A percentile compares a stretch with the other conserved stretches of the same genome.
phyloP scores from a whole-genome alignment of 2,797 vertebrate species.

The Protosalanx chinensis region DNA sequence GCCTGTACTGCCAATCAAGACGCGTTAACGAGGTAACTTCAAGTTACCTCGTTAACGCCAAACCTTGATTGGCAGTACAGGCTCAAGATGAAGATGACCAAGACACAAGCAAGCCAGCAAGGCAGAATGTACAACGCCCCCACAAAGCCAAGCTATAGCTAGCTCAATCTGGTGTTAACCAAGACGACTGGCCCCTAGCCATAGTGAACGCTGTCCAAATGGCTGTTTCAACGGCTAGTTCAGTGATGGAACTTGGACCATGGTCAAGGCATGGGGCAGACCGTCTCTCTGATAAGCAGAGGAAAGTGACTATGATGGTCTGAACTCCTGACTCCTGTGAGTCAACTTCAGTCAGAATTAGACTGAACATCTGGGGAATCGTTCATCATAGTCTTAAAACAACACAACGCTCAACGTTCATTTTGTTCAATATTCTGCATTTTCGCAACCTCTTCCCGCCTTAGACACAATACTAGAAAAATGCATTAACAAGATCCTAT shows the following conservation, averaged over 20 bases:
- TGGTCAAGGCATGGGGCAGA: slow-evolving; percentile 40
- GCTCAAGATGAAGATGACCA: background rate
- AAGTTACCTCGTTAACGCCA: too few species aligned
- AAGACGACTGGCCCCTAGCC: background rate
- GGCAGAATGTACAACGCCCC: background rate
- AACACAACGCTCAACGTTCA: too few species aligned
- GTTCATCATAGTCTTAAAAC: too few species aligned
- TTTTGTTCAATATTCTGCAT: too few species aligned
- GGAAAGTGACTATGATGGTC: slow-evolving; percentile 10
- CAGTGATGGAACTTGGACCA: slow-evolving; percentile 43
- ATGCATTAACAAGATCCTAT: slow-evolving; percentile 53
- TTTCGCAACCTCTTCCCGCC: slow-evolving; percentile 37
- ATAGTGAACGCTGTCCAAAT: slow-evolving; percentile 61
- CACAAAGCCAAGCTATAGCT: too few species aligned
- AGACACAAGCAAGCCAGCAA: background rate
- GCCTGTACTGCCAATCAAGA: too few species aligned
- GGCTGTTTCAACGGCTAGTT: slow-evolving; percentile 55
- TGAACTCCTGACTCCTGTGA: background rate
- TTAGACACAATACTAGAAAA: slow-evolving; percentile 37
- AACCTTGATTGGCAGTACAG: too few species aligned
- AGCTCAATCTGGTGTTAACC: too few species aligned
- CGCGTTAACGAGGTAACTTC: too few species aligned
- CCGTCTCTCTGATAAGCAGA: slow-evolving; percentile 15
- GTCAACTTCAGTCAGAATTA: background rate
- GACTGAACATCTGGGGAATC: background rate